A percentile compares a stretch with the other conserved stretches of the same genome.
Conservation (phyloP, 1,140 invertebrate genomes). For the Ladona fulva region DNA sequence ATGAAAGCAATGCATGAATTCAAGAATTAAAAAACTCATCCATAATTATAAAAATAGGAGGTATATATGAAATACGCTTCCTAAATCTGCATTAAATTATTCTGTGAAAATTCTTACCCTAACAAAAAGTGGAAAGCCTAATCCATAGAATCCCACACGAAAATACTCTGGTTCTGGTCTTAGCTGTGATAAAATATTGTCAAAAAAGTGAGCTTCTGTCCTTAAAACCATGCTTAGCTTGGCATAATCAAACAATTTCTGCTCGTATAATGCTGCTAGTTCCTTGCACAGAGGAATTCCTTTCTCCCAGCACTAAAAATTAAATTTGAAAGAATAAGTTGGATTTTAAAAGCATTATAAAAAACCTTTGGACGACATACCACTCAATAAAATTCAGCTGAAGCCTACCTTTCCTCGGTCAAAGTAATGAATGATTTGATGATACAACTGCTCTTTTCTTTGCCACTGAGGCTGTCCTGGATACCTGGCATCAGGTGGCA, state of each 20-base stretch:
- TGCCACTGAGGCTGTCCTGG: conserved; percentile 74
- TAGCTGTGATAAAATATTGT: conserved; percentile 79
- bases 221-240: conserved; percentile 76
- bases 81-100: background rate
- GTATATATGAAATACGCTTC: too few relatives aligned
- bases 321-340: background rate
- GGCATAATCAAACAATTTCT: conserved; percentile 79
- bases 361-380: background rate
- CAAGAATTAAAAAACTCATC: too few relatives aligned
- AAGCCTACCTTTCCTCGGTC: conserved; percentile 76
- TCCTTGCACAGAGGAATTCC: conserved; percentile 90
- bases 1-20: too few relatives aligned
- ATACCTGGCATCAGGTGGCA: conserved; percentile 34
- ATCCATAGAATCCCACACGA: conserved; percentile 90
- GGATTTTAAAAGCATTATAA: background rate
- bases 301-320: conserved; percentile 82
- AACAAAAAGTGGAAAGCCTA: conserved; percentile 87
- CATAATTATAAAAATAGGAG: too few relatives aligned
- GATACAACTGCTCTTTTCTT: conserved; percentile 87
- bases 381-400: too few relatives aligned
- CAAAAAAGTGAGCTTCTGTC: conserved; percentile 79
- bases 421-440: conserved; percentile 87
- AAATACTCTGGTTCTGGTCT: conserved; percentile 93
- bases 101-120: conserved; percentile 52
- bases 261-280: conserved; percentile 80